Base-by-base conservation (phyloP, 2,113 vertebrate genomes). In the Oncorhynchus tshawytscha region DNA sequence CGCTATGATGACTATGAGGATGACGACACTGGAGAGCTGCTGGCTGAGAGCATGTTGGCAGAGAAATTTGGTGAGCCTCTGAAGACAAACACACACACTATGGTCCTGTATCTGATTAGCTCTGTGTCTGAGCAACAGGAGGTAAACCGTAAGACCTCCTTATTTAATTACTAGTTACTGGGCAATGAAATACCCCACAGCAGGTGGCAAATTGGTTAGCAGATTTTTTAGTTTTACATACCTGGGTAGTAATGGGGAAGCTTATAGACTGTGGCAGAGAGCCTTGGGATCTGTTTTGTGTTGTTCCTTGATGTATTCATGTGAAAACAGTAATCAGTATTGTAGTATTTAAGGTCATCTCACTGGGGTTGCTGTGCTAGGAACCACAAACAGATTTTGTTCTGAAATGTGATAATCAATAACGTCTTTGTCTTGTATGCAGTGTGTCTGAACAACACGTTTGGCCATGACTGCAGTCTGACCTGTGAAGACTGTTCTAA, bases 361-460 rank as follows among this genome's bases (percentile, higher is more conserved):
- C 13, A 54, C 73, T 15, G 51, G 51, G 39, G 9, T 45, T 45
- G 39, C 9, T 11, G 39, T 54, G 51, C 51, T 54, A 54, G 12
- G 51, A 54, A 54, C 12, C 51, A 18, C 51, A 54, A 18, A 18
- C 16, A 15, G 49, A 15, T 54, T 18, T 54, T 5, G 16, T 54
- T 54, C 16, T 54, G 5, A 18, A 54, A 54, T 16, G 12, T 15
- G 16, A 16, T 18, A 54, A 15, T 27, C 29, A 16, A n/a, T 65
- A 2, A 6, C 72, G 9, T 75, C 27, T 68, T 20, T 75, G 22
- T 67, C 66, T 11, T 62, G 13, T 3, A 4, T 18, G 27, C 86
- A 99, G 98, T 98, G 81, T 99, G 97, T 87, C 87, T 99, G 91
- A 94, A 95, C 0, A 88, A 91, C 75, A 93, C 95, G 0, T 99